Evolutionary conservation across 2,888 invertebrate genomes (phyloP), one percentile per base, ranked within the genome.

Genomic region (Malacosoma neustria): DNA sequence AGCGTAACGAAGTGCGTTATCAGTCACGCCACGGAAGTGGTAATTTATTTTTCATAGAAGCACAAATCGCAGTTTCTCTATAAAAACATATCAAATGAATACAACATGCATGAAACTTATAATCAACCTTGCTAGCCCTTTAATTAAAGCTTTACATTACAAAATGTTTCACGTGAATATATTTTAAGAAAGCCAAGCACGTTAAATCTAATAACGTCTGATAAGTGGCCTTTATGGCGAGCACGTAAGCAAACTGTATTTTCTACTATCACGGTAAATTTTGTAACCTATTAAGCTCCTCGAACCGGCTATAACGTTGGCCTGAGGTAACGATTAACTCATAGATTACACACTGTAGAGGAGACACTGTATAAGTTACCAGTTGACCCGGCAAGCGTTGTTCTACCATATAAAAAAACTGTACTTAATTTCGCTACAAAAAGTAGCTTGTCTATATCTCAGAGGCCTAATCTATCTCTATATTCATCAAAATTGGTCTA

Each of bases 231-330:
- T 52, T 54, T 66, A 71, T 56, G 36, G 68, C 67, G 50, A 62
- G 72, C 79, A 79, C 77, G 79, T 79, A 74, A 77, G 72, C 72
- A 65, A 66, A 72, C 69, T 84, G 77, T 80, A 80, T 81, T 79
- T 80, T 79, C 74, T 76, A 73, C 73, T 75, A 82, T 80, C 81
- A 70, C 71, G 77, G 72, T 80, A 80, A 81, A 84, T 85, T 84
- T 79, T 79, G 81, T 74, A 69, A 81, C 77, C 84, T 84, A 84
- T 85, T 84, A 82, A 81, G 77, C 77, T 81, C 69, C 79, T 77
- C 72, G 80, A 75, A 80, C 79, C 80, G 74, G 77, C 82, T 68
- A 75, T 84, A 80, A 81, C 72, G 82, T 77, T 82, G 72, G 82
- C 84, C 84, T 61, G 82, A 79, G 79, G 84, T 73, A 77, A 72